Conservation (phyloP, 2,113 vertebrate genomes). For the Irena cyanogastra region DNA sequence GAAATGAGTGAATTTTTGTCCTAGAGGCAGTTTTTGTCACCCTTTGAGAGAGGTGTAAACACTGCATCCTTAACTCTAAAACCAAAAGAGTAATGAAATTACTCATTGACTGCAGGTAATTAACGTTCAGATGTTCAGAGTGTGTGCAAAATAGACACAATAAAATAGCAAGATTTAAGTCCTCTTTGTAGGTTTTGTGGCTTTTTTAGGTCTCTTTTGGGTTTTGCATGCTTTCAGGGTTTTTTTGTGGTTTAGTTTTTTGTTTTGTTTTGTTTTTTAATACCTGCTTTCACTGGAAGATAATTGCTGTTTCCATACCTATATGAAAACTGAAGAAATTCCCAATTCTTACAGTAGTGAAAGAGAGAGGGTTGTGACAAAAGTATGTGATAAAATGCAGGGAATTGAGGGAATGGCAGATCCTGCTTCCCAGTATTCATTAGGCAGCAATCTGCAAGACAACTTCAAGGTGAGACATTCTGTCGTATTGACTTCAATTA, state of each 20-base stretch:
- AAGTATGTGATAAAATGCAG: neutral
- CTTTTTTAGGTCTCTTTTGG: neutral
- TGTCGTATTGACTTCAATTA: neutral
- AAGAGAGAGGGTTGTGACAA: neutral
- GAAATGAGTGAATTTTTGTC: neutral
- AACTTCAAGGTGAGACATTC: neutral
- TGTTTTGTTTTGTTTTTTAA: neutral
- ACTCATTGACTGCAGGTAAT: neutral
- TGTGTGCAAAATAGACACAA: neutral
- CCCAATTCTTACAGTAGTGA: neutral
- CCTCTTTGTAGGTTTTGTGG: neutral
- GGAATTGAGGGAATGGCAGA: neutral
- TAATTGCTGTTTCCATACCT: neutral
- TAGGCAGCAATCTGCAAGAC: neutral
- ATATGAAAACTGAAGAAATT: neutral
- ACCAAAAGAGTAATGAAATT: neutral
- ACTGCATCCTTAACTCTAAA: neutral
- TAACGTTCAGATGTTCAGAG: neutral
- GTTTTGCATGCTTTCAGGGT: fast-evolving
- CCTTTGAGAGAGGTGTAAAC: neutral
- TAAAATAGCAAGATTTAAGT: neutral
- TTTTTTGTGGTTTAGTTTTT: neutral
- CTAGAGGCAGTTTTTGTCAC: neutral
- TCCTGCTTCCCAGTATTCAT: neutral
- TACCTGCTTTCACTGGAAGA: neutral